Base-by-base conservation (phyloP, 2,888 invertebrate genomes). In the Abscondita cerata region DNA sequence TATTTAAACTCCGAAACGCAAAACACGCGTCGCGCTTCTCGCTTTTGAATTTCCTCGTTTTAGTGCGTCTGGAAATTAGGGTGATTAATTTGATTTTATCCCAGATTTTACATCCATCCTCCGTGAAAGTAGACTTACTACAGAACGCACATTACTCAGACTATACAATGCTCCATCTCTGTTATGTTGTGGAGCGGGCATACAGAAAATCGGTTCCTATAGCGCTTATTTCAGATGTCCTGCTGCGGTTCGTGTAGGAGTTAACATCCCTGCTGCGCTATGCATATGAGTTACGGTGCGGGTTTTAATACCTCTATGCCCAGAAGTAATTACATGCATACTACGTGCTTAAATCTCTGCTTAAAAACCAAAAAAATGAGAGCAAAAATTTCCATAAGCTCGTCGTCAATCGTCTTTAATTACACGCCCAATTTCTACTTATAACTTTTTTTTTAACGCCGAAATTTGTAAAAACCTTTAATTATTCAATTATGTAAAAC, bases 351-450 rank as follows among this genome's bases (percentile, higher is more conserved):
- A 12, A 36, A 6, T 36, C 36, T 4, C 11, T 2, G 36, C 12
- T 13, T 44, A 64, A 52, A 52, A 2, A 4, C 25, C 6, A 25
- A 25, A 25, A 25, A 25, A 25, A 25, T 25, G 4, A 6, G 25
- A 25, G 4, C 25, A 25, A 13, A 2, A 56, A 68, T 68, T 68
- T 68, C 61, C 68, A 68, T 68, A 68, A 68, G 65, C 68, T 59
- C 48, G 62, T 55, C 66, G 68, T 68, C 68, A 67, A 68, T 68
- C 67, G 66, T 65, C 61, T 66, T 68, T 68, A 65, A 68, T 68
- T 68, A 68, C 60, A 59, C 61, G 50, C 55, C 63, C 65, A 61
- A 53, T 58, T 56, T 61, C 52, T 41, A 40, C 46, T 25, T 25
- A 4, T 25, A 25, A 4, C 25, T 25, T 25, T 25, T 25, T 25